phyloP scores from a whole-genome alignment of 2,113 vertebrate species.

The Gobius niger region DNA sequence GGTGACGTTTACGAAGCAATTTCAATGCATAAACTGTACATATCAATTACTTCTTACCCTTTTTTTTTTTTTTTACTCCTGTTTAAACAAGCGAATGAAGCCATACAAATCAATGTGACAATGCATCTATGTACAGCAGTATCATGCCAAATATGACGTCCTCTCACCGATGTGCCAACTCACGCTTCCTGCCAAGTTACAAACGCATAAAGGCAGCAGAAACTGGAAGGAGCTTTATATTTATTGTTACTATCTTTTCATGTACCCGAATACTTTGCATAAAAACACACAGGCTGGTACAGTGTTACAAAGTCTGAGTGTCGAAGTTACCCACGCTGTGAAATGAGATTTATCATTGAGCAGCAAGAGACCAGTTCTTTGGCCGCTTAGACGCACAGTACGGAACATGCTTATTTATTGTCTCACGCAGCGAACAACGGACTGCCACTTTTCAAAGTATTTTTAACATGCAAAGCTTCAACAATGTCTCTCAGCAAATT shows the following conservation, averaged over 20 bases:
- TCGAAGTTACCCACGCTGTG: slow-evolving; percentile 59
- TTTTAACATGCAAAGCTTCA: slow-evolving; percentile 6
- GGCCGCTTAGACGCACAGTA: neutral
- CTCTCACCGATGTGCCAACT: too few relatives aligned
- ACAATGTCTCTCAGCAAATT: neutral
- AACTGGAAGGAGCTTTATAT: slow-evolving; percentile 13
- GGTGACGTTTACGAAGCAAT: slow-evolving; percentile 22
- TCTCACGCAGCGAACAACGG: slow-evolving; percentile 31
- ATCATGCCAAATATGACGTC: slow-evolving; percentile 26
- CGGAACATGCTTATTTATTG: slow-evolving; percentile 25
- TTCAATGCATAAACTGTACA: slow-evolving; percentile 37
- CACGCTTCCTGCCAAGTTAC: slow-evolving; percentile 15
- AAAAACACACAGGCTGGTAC: slow-evolving; percentile 24
- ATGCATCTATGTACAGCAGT: slow-evolving; percentile 16
- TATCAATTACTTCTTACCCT: slow-evolving; percentile 20
- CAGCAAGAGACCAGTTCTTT: neutral
- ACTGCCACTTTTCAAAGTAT: slow-evolving; percentile 49
- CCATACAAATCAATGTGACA: slow-evolving; percentile 47
- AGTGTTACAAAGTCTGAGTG: slow-evolving; percentile 28
- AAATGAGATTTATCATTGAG: slow-evolving; percentile 44
- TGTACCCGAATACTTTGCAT: slow-evolving; percentile 19
- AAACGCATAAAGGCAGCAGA: slow-evolving; percentile 12
- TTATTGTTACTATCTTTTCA: slow-evolving; percentile 38
- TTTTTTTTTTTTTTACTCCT: neutral
- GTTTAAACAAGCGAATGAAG: slow-evolving; percentile 35